These are phyloP conservation scores for Tachuris rubrigastra DNA, from an alignment of 2,113 vertebrate genomes.

Conservation along the genomic window DNA sequence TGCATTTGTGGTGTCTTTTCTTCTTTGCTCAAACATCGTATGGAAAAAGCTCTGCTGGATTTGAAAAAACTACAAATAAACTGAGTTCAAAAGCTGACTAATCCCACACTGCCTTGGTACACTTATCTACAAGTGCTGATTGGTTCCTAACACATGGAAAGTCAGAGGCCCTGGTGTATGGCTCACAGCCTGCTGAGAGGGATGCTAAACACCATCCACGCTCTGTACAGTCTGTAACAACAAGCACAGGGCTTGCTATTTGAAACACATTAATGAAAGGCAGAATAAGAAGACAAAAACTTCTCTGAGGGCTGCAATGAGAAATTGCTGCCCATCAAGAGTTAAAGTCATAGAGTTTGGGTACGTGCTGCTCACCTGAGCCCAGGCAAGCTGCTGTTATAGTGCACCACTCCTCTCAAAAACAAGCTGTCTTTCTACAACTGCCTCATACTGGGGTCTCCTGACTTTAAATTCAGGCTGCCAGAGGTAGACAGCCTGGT, in stretches of 20 bases:
- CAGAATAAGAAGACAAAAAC: neutral
- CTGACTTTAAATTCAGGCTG: neutral
- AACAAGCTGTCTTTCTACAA: neutral
- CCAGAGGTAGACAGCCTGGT: neutral
- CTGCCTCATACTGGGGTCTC: neutral
- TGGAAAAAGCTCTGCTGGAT: neutral
- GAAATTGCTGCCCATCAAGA: neutral
- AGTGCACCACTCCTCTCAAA: neutral
- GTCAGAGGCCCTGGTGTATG: neutral
- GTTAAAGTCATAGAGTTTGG: rapidly evolving
- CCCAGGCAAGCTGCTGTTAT: neutral
- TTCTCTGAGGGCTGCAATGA: neutral
- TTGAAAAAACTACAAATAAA: neutral
- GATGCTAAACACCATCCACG: neutral
- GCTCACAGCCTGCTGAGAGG: neutral
- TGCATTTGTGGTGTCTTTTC: neutral
- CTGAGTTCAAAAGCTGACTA: neutral
- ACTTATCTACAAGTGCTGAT: neutral
- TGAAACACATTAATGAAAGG: neutral
- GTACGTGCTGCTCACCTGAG: rapidly evolving
- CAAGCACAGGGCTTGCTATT: neutral
- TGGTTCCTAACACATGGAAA: neutral
- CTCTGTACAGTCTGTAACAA: neutral
- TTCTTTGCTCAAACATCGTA: neutral
- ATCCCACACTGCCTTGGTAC: neutral